Base-by-base conservation (phyloP, 2,113 vertebrate species). In the Arenaria interpres region DNA sequence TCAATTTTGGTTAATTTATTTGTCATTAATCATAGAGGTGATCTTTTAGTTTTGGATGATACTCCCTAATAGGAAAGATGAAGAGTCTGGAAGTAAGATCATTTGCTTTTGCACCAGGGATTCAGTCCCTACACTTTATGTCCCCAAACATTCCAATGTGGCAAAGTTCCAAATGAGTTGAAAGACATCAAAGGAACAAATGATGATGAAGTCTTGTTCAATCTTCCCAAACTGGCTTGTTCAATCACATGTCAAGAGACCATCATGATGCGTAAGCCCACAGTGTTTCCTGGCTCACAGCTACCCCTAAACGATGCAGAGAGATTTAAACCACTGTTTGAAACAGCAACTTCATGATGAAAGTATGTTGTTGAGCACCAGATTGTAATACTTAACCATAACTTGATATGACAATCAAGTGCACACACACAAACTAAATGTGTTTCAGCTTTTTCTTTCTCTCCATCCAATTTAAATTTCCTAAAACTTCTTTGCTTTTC, bases 251-350 rank as follows among this genome's bases (percentile, higher is more conserved):
- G 28, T 30, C 35, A 94, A 37, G 28, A 35, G 12, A 14, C 9
- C 53, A 25, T 6, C 18, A n/a, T 0, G 1, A 30, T 69, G 16
- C 16, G 4, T 3, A 10, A 60, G 30, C 6, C 71, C 51, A 27
- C 17, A 56, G 27, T 5, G 33, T 14, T 18, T 45, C 37, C 72
- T 72, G 72, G 51, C 88, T 57, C 43, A 9, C 76, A 79, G 57
- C n/a, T 59, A 30, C 35, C 13, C 41, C 10, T 28, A 87, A 54
- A 50, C 7, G 10, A 12, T 3, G 21, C n/a, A 48, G 10, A 53
- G 54, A 33, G 15, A 25, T 67, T 75, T n/a, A 33, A 83, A 67
- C 3, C 46, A 21, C 8, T 6, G 9, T 6, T 27, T 28, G n/a
- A 73, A 84, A 60, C 14, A 19, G 14, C 1, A 14, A 81, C 6